Evolutionary conservation across 2,113 vertebrate genomes (phyloP).

Genomic region (Gobius niger): DNA sequence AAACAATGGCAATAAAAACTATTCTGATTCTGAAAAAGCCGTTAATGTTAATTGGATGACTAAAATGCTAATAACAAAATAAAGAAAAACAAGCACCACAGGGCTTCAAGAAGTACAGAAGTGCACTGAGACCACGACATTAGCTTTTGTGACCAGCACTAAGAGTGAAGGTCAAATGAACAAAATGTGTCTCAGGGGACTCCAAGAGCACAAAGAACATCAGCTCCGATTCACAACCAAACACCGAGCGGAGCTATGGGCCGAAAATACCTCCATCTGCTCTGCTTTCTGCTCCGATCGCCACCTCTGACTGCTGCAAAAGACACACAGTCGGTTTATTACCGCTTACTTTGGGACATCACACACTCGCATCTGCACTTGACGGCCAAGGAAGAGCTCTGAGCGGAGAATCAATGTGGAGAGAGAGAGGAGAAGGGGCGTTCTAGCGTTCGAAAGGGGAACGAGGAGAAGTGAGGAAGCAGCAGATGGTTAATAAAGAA

Average conservation of each 20-base stretch:
- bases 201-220: not conserved
- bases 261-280: not conserved
- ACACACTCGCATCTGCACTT: conserved; percentile 1
- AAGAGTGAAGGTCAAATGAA: conserved; percentile 1
- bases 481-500: conserved; percentile 14
- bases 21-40: no score
- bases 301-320: not conserved
- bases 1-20: no score
- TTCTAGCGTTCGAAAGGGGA: not conserved
- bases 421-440: not conserved
- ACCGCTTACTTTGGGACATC: not conserved
- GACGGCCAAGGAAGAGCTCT: not conserved
- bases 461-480: not conserved
- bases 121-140: not conserved
- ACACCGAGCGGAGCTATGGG: not conserved
- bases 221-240: not conserved
- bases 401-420: not conserved
- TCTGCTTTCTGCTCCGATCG: not conserved
- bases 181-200: not conserved
- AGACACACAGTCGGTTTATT: not conserved
- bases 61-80: no score
- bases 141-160: not conserved
- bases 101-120: not conserved
- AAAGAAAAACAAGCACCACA: no score
- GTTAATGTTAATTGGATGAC: no score